A percentile compares a stretch with the other conserved stretches of the same genome.
phyloP scores from a whole-genome alignment of 2,113 vertebrate genomes.

The Stercorarius parasiticus region DNA sequence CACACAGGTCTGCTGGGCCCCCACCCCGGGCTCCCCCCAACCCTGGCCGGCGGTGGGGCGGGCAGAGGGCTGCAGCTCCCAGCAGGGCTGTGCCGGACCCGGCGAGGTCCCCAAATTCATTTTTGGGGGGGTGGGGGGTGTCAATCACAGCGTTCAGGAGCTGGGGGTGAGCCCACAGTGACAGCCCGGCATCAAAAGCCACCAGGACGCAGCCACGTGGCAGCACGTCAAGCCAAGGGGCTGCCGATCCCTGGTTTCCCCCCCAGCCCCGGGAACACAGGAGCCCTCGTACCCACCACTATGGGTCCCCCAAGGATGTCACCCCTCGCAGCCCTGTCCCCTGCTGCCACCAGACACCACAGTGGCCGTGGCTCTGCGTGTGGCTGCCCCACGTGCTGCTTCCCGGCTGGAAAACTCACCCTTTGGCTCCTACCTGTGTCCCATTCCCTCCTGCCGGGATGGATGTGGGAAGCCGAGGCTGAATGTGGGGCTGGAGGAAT shows the following conservation, averaged over 20 bases:
- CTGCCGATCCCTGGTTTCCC: neutral
- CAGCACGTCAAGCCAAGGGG: neutral
- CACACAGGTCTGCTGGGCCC: neutral
- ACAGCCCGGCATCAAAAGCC: neutral
- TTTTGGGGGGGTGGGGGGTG: neutral
- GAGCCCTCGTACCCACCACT: neutral
- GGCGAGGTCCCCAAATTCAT: neutral
- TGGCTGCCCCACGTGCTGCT: neutral
- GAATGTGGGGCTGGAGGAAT: neutral
- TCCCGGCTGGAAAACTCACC: neutral
- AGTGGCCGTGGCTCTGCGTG: accelerated
- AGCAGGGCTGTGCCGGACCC: neutral
- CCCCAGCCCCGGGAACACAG: accelerated
- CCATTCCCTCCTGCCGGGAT: accelerated
- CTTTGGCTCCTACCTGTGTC: neutral
- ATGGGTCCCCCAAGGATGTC: accelerated
- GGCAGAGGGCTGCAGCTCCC: neutral
- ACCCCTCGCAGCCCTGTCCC: neutral
- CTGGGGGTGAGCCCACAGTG: accelerated
- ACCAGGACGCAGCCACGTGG: accelerated
- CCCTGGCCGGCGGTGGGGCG: accelerated
- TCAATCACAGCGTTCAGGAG: neutral
- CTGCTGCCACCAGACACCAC: neutral
- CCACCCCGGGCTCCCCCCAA: neutral
- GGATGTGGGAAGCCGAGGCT: neutral